Conservation (phyloP, 2,113 vertebrate species). For the Pavo muticus region DNA sequence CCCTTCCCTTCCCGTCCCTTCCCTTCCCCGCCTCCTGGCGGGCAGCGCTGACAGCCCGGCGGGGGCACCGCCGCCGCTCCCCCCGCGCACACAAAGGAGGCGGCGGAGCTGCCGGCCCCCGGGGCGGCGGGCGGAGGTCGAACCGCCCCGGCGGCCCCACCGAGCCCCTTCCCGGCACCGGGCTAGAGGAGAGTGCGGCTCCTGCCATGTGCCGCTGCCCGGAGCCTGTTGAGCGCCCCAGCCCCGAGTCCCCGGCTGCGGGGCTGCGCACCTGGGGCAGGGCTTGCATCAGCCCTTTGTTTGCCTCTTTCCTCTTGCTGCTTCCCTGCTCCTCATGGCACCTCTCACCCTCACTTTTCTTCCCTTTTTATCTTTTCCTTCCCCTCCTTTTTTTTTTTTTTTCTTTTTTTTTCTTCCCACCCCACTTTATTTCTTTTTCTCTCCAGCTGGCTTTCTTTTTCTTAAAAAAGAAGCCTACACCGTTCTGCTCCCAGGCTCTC, state of each 20-base stretch:
- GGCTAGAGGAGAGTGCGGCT: neutral
- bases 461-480: neutral
- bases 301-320: neutral
- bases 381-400: accelerated
- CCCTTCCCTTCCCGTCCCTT: slow-evolving; percentile 13
- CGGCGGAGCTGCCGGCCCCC: slow-evolving; percentile 41
- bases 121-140: neutral
- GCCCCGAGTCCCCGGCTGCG: neutral
- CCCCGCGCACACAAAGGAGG: slow-evolving; percentile 76
- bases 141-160: neutral
- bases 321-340: neutral
- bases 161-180: neutral
- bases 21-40: slow-evolving; percentile 53
- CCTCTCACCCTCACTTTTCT: neutral
- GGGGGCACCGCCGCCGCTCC: slow-evolving; percentile 55
- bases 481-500: neutral
- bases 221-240: slow-evolving; percentile 13
- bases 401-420: neutral
- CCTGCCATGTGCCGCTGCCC: neutral
- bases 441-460: neutral
- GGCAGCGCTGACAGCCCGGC: slow-evolving; percentile 55
- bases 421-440: neutral
- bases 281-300: neutral
- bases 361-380: neutral
- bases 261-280: neutral